Percentiles rank a stretch among this genome's conserved stretches.
Evolutionary conservation across 2,888 invertebrate species (phyloP).

Genomic region (Nomada fabriciana): DNA sequence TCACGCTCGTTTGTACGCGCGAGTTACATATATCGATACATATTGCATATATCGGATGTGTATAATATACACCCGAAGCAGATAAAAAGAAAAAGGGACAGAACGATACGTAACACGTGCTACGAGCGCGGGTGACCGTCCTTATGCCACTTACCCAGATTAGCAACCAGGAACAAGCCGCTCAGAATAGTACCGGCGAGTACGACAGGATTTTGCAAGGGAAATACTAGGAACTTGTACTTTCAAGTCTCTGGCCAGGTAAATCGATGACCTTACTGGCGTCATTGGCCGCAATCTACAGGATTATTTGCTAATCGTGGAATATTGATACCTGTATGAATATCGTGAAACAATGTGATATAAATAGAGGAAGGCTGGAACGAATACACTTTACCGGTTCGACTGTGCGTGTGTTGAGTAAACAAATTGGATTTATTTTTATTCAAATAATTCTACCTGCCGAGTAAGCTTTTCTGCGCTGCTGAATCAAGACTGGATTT

Average conservation of each 20-base stretch:
- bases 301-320: conserved; percentile 14
- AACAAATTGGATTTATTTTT: too few species aligned
- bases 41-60: conserved; percentile 3
- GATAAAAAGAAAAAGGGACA: conserved; percentile 28
- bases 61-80: not conserved
- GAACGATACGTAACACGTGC: conserved; percentile 49
- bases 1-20: conserved; percentile 43
- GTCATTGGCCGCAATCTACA: conserved; percentile 46
- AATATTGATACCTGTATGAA: conserved; percentile 23
- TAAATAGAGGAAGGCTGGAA: not conserved
- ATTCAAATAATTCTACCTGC: too few species aligned
- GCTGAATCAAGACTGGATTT: too few species aligned
- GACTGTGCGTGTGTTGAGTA: too few species aligned
- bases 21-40: conserved; percentile 14
- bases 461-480: too few species aligned
- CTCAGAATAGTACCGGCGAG: conserved; percentile 34
- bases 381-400: not conserved
- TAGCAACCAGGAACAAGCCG: conserved; percentile 71
- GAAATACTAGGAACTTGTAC: conserved; percentile 51
- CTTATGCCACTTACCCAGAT: conserved; percentile 71
- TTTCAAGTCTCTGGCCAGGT: conserved; percentile 57
- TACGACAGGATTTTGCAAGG: conserved; percentile 34
- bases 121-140: conserved; percentile 59
- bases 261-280: conserved; percentile 51
- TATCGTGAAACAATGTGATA: conserved; percentile 1